phyloP scores from a whole-genome alignment of 2,797 vertebrate genomes.

The Melanotaenia parkinsoni region DNA sequence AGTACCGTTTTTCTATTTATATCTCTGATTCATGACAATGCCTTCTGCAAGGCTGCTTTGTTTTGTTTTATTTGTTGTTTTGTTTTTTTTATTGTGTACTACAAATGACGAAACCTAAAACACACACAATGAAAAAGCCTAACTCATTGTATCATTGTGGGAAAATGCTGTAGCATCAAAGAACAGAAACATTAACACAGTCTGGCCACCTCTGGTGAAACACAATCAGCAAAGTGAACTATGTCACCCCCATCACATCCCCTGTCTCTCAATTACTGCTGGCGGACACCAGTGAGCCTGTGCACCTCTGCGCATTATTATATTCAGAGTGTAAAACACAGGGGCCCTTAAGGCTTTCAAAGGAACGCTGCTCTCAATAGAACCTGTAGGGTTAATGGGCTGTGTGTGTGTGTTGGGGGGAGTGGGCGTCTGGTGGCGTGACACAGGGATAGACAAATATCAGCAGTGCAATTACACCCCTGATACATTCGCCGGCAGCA shows the following conservation, averaged over 20 bases:
- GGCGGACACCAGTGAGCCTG: conserved; percentile 73
- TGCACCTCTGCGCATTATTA: conserved; percentile 82
- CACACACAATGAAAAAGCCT: conserved; percentile 11
- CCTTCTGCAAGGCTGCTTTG: neutral
- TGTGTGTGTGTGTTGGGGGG: conserved; percentile 58
- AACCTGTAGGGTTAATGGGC: conserved; percentile 87
- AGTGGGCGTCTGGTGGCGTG: conserved; percentile 73
- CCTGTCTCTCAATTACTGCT: conserved; percentile 82
- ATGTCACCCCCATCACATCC: conserved; percentile 67
- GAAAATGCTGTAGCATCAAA: conserved; percentile 31
- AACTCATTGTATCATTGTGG: conserved; percentile 41
- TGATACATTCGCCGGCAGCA: conserved; percentile 82
- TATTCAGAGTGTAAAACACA: conserved; percentile 82
- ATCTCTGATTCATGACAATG: neutral
- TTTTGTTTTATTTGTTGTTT: neutral
- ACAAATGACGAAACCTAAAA: neutral
- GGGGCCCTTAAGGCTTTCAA: conserved; percentile 80
- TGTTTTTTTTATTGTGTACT: neutral
- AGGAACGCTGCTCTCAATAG: conserved; percentile 82
- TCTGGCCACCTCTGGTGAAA: conserved; percentile 52
- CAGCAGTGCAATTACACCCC: conserved; percentile 85
- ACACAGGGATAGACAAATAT: conserved; percentile 83
- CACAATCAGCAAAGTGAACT: conserved; percentile 64
- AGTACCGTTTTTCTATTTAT: neutral
- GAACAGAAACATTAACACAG: conserved; percentile 31